Base-by-base conservation (phyloP, 2,888 invertebrate species). In the Synergus itoensis region DNA sequence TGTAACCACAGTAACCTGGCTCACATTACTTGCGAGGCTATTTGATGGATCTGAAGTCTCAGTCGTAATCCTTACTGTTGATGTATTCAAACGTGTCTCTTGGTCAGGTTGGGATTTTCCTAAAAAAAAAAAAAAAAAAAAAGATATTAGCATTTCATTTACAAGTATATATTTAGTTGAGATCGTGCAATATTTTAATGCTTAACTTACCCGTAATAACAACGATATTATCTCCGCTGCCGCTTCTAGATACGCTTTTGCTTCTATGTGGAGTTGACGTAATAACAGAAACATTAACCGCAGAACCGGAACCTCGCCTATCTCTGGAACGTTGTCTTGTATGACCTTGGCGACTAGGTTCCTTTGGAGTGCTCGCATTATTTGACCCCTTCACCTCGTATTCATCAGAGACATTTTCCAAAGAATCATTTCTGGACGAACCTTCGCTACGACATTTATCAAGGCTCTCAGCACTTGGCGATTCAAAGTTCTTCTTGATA, bases 1-100 rank as follows among this genome's bases (percentile, higher is more conserved):
- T 75, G 96, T 97, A 76, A 97, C 97, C 53, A 97, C 97, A 1
- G 97, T 97, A 80, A 97, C 96, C 88, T 96, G 96, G 78, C 96
- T 96, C 76, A 96, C 95, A 84, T 95, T 95, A 57, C 96, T 95
- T 1, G 95, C 95, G 85, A 96, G 93, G 87, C 96, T 96, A 92
- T 96, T 96, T n/a, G 95, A 95, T 81, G 94, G 92, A 89, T 95
- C 94, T 65, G 94, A 93, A 87, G 93, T 90, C 80, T 94, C 93
- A 3, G 93, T 91, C 84, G 93, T 94, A 80, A 94, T 94, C 18
- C 93, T 92, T 79, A 94, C 94, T 60, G 89, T 91, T 53, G 94
- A 94, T 64, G 93, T 94, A 76, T 93, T 93, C 67, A 91, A 85
- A 84, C 93, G 92, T 81, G 89, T 79, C 28, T 90, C 90, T 75